Conservation (phyloP, 2,797 vertebrate species). For the Anas acuta region DNA sequence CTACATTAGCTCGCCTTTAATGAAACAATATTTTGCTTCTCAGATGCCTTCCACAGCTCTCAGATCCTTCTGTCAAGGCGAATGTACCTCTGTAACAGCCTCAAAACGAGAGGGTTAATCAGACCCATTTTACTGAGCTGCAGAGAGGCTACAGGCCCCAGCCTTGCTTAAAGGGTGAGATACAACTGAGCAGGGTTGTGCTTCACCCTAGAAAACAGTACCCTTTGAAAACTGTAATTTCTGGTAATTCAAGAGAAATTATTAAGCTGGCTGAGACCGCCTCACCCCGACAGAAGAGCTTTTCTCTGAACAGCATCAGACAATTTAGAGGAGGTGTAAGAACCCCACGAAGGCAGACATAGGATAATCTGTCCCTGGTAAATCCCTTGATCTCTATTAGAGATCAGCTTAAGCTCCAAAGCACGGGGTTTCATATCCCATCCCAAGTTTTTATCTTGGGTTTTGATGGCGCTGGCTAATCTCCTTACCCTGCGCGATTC, state of each 20-base stretch:
- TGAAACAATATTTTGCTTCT: background rate
- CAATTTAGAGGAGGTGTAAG: conserved; percentile 65
- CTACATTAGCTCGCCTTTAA: conserved; percentile 6
- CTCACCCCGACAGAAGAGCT: conserved; percentile 56
- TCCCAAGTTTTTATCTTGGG: conserved; percentile 47
- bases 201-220: conserved; percentile 43
- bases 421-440: conserved; percentile 34
- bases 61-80: background rate
- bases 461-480: conserved; percentile 51
- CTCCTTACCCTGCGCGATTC: conserved; percentile 48
- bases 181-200: background rate
- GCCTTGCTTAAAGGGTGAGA: background rate
- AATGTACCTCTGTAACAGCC: background rate
- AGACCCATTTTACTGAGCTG: background rate
- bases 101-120: background rate
- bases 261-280: conserved; percentile 48
- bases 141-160: background rate
- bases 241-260: conserved; percentile 64
- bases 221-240: conserved; percentile 63
- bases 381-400: conserved; percentile 71
- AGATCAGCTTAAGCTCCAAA: conserved; percentile 69
- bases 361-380: conserved; percentile 65
- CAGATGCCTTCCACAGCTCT: background rate
- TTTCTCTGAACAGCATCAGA: conserved; percentile 60
- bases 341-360: conserved; percentile 60